Base-by-base conservation (phyloP, 2,888 invertebrate species). In the Ariolimax columbianus region DNA sequence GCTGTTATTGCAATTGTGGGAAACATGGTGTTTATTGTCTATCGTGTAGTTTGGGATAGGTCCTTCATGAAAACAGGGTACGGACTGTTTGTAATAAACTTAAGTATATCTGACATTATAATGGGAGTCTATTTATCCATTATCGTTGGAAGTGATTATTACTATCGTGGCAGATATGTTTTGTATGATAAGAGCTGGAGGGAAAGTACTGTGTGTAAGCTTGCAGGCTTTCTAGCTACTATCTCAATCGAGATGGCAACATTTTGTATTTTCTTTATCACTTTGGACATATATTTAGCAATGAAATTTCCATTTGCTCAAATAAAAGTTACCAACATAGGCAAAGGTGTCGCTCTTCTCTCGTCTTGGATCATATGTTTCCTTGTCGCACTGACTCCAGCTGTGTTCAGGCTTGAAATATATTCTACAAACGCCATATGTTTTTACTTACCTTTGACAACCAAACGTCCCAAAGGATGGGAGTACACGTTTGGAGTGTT, bases 191-290 rank as follows among this genome's bases (percentile, higher is more conserved):
- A 30, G n/a, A n/a, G n/a, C n/a, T n/a, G n/a, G n/a, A n/a, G n/a
- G n/a, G n/a, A n/a, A n/a, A n/a, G n/a, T n/a, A 30, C 36, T 6
- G 68, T 82, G 23, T 91, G 91, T 77, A 80, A 87, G 51, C 9
- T 89, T 55, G 88, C 91, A 3, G 91, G 91, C n/a, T 82, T 88
- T 55, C 59, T 90, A 33, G 83, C 90, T 1, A 88, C 89, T 0
- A n/a, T 90, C 36, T 96, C 96, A 83, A 95, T 95, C 86, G 96
- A 96, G 91, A 95, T 95, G 6, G 96, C 96, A 0, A 96, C 96
- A 0, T 91, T 96, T 86, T 95, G 96, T 80, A 93, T 96, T 23
- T 95, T 95, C 0, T 89, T 96, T 86, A 96, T 96, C 83, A 96
- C 96, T 0, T 95, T 95, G 94, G 96, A 96, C 91, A 95, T 96